Evolutionary conservation across 2,888 invertebrate species (phyloP), one percentile per base, ranked within the genome.

Genomic region (Noctuana brunneofusca): DNA sequence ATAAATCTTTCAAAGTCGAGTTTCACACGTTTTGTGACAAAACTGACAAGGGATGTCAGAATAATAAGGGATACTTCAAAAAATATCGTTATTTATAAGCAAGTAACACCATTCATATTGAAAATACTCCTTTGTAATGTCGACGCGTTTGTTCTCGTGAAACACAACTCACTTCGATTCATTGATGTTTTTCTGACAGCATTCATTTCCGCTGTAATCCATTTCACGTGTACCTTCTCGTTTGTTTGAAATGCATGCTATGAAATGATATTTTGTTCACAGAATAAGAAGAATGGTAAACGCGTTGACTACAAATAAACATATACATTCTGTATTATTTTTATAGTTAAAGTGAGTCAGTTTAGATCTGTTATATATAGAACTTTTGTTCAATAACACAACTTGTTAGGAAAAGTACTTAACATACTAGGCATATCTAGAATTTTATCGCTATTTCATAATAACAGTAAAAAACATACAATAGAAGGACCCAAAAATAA

Each of bases 161-260:
- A 54, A 60, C 48, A 54, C 54, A 32, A 35, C 59, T 52, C 52
- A 30, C 38, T 49, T 54, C 55, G 38, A 62, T 55, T 27, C 60
- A 62, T 62, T 62, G 53, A 54, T 62, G 60, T 62, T 62, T 62
- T 62, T 48, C 55, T 62, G 60, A 49, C 60, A 55, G 55, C 38
- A 27, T 49, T 62, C 60, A 62, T 62, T 62, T 62, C 60, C 60
- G 48, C 38, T 54, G 60, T 54, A 60, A 62, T 62, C 48, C 60
- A 38, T 55, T 55, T 38, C 54, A 48, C 46, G 48, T 49, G 48
- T 55, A 55, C 38, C 60, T 60, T 46, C 12, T 48, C 46, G 46
- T 53, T n/a, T 48, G 32, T 35, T 60, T 35, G 30, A 53, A 54
- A 60, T 43, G 41, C 43, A 35, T 46, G 35, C 46, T 20, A 5